These are phyloP conservation scores for Parazoanthus darwini DNA, from an alignment of 92 coral and sea anemone species.

Conservation along the genomic window DNA sequence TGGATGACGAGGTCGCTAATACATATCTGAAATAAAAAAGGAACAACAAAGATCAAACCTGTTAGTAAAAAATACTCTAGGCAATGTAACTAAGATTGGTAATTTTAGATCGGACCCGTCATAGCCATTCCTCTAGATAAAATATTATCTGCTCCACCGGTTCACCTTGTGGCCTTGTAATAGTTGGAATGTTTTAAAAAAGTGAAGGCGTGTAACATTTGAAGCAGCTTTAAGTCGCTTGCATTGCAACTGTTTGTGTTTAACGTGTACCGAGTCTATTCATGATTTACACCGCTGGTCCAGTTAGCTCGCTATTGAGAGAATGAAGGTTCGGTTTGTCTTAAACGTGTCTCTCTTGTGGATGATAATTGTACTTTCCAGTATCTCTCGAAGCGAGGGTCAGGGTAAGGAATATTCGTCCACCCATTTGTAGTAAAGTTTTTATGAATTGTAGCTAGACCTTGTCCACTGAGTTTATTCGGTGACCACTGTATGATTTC, in stretches of 20 bases:
- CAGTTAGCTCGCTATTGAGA: background rate
- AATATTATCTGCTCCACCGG: background rate
- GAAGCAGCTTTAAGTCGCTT: background rate
- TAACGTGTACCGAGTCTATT: background rate
- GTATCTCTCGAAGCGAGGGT: background rate
- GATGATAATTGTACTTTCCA: background rate
- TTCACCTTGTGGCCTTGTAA: background rate
- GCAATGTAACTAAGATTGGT: too few relatives aligned
- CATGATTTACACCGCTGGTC: background rate
- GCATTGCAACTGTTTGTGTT: too few relatives aligned
- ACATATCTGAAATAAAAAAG: too few relatives aligned
- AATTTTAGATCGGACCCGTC: too few relatives aligned
- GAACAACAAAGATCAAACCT: too few relatives aligned
- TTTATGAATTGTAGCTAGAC: too few relatives aligned
- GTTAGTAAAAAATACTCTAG: too few relatives aligned
- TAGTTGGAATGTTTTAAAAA: background rate
- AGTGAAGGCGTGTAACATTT: background rate
- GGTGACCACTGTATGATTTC: too few relatives aligned
- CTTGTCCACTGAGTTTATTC: background rate
- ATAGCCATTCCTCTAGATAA: too few relatives aligned
- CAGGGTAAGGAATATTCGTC: background rate
- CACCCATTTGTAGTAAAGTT: background rate
- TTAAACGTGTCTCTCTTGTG: background rate
- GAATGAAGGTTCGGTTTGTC: background rate
- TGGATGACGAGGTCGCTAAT: too few relatives aligned